These are phyloP conservation scores for Bolborhynchus lineola DNA, from an alignment of 2,113 vertebrate species.

Conservation along the genomic window DNA sequence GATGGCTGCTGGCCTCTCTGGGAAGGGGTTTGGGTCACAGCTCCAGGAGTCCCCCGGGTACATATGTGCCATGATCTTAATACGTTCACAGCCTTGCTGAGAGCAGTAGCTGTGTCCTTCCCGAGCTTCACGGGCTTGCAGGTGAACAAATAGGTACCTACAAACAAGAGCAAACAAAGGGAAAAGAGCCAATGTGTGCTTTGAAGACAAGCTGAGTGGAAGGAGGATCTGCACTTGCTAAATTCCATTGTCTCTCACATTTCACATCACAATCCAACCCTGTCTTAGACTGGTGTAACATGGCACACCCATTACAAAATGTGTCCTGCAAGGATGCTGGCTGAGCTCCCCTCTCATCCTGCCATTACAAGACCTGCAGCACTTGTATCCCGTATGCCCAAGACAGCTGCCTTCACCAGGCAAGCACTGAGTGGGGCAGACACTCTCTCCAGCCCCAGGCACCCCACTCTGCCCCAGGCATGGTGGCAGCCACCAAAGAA, in stretches of 20 bases:
- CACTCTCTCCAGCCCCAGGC: neutral
- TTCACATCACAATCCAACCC: neutral
- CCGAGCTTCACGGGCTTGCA: slow-evolving; percentile 6
- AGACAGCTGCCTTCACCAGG: neutral
- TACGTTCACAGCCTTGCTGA: slow-evolving; percentile 47
- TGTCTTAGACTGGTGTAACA: neutral
- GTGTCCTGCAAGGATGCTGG: neutral
- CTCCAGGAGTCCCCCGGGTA: neutral
- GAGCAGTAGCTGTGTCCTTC: slow-evolving; percentile 61
- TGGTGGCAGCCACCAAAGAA: neutral
- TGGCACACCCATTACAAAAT: neutral
- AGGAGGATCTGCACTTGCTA: neutral
- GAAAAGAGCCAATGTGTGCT: rapidly evolving
- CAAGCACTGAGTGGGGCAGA: rapidly evolving
- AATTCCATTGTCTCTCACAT: neutral
- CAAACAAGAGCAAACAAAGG: neutral
- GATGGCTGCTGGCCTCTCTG: neutral
- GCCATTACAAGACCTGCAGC: neutral
- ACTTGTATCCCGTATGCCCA: rapidly evolving
- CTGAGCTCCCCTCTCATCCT: neutral
- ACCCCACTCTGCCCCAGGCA: rapidly evolving
- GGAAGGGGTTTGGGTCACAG: slow-evolving; percentile 25
- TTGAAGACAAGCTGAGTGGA: neutral
- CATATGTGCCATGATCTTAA: slow-evolving; percentile 22
- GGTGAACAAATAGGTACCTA: slow-evolving; percentile 56